Evolutionary conservation across 2,797 vertebrate species (phyloP).

Genomic region (Meda fulgida): DNA sequence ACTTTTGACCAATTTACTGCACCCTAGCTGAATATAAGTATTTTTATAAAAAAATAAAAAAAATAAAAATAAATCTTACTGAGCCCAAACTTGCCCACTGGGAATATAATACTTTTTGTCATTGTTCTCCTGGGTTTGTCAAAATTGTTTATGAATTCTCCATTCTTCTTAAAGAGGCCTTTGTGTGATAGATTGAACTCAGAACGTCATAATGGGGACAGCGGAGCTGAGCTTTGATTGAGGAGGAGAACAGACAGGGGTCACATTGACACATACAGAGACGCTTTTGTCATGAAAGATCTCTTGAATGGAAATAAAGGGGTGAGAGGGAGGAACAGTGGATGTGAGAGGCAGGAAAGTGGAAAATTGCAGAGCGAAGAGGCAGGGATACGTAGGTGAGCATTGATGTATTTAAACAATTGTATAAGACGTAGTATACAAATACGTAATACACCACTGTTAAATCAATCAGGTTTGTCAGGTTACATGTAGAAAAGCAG

Average conservation of each 20-base stretch:
- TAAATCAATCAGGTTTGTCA: slow-evolving; percentile 15
- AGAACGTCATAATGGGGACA: slow-evolving; percentile 28
- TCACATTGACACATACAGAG: slow-evolving; percentile 54
- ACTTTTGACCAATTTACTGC: background rate
- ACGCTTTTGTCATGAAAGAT: slow-evolving; percentile 63
- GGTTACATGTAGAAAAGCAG: slow-evolving; percentile 12
- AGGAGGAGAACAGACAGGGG: slow-evolving; percentile 53
- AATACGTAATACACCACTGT: background rate
- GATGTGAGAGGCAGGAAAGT: slow-evolving; percentile 26
- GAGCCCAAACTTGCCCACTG: no score
- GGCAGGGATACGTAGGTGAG: background rate
- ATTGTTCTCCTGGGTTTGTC: slow-evolving; percentile 43
- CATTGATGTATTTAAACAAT: slow-evolving; percentile 5
- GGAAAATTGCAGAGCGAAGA: slow-evolving; percentile 17
- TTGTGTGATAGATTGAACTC: slow-evolving; percentile 43
- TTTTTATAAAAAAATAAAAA: no score
- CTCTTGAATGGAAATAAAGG: slow-evolving; percentile 27
- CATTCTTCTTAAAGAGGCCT: slow-evolving; percentile 40
- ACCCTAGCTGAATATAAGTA: background rate
- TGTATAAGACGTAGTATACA: background rate
- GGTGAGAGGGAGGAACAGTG: slow-evolving; percentile 29
- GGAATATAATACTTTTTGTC: slow-evolving; percentile 24
- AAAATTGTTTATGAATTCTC: slow-evolving; percentile 41
- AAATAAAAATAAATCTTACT: background rate
- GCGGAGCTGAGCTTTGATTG: slow-evolving; percentile 22